phyloP scores from a whole-genome alignment of 37 sponge, comb jelly and placozoan genomes.

The Hormiphora californensis region DNA sequence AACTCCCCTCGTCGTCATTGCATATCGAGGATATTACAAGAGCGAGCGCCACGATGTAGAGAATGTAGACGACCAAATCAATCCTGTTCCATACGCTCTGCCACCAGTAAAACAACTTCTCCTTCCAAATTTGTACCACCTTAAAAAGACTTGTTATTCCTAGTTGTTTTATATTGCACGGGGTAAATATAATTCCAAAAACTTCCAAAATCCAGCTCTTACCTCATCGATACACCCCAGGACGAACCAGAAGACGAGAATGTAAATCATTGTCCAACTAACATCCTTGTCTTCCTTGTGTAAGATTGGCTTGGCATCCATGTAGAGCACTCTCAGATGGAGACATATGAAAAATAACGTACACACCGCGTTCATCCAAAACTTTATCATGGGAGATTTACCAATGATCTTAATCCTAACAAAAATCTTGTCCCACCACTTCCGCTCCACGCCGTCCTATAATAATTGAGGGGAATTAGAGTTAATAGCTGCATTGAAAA shows the following conservation, averaged over 20 bases:
- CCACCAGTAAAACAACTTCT: conserved; percentile 1
- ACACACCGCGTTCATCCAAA: background rate
- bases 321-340: background rate
- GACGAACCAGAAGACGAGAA: background rate
- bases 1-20: background rate
- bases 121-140: background rate
- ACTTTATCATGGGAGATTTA: conserved; percentile 18
- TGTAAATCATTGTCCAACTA: background rate
- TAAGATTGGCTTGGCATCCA: background rate
- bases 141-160: background rate
- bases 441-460: background rate
- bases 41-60: background rate
- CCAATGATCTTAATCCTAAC: background rate
- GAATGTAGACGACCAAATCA: background rate
- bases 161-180: too few relatives aligned
- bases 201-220: background rate
- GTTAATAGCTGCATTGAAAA: too few relatives aligned
- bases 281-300: background rate
- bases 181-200: too few relatives aligned
- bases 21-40: background rate
- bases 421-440: background rate
- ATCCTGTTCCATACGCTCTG: background rate
- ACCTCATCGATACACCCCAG: background rate
- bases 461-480: too few relatives aligned
- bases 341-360: background rate